These are phyloP conservation scores for Syngnathoides biaculeatus DNA, from an alignment of 2,113 vertebrate species.

Conservation along the genomic window DNA sequence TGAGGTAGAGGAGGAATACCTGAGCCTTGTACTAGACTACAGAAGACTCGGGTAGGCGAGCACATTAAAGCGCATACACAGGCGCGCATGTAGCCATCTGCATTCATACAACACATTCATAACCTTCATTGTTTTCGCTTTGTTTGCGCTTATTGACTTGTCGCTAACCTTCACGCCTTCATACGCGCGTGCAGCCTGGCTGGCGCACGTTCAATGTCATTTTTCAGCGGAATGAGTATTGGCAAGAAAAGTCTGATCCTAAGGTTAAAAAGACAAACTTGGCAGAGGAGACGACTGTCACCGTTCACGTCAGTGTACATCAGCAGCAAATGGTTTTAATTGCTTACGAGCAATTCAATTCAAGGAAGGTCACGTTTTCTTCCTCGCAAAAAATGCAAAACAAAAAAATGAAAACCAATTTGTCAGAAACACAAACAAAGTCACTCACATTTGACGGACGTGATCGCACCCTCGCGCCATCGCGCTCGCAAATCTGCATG, in stretches of 20 bases:
- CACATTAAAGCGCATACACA: conserved; percentile 45
- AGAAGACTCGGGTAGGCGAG: conserved; percentile 35
- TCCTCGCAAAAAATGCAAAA: neutral
- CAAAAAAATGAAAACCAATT: neutral
- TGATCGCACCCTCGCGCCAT: too few species aligned
- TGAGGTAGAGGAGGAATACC: conserved; percentile 78
- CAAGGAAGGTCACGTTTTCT: neutral
- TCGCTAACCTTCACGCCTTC: conserved; percentile 58
- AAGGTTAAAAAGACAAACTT: conserved; percentile 42
- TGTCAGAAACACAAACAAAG: too few species aligned
- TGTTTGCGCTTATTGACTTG: conserved; percentile 63
- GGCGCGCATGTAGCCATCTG: conserved; percentile 44
- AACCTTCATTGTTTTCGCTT: conserved; percentile 55
- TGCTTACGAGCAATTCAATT: conserved; percentile 4
- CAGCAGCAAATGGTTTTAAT: conserved; percentile 13
- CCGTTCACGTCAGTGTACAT: conserved; percentile 22
- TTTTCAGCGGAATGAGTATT: conserved; percentile 29
- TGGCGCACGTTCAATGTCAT: conserved; percentile 51
- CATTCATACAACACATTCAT: conserved; percentile 39
- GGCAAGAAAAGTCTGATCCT: conserved; percentile 22
- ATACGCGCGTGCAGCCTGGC: conserved; percentile 28
- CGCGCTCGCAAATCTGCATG: too few species aligned
- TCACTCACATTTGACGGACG: too few species aligned
- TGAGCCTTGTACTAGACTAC: conserved; percentile 55
- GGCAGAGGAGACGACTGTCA: conserved; percentile 23